Percentiles rank a stretch among this genome's conserved stretches.
phyloP scores from a whole-genome alignment of 2,113 vertebrate genomes.

The Myotis davidii region DNA sequence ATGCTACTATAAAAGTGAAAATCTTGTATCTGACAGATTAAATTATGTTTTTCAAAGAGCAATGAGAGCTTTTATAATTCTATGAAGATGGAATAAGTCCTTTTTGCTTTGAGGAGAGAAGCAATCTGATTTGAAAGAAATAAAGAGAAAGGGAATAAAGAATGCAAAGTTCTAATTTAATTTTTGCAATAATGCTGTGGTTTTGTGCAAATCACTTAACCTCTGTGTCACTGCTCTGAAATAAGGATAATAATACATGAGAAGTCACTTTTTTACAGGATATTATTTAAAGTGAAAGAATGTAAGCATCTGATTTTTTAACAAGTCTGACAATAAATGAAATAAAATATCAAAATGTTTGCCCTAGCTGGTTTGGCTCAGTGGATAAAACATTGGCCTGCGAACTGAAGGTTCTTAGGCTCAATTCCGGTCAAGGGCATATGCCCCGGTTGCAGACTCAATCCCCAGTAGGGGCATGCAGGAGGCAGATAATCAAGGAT shows the following conservation, averaged over 20 bases:
- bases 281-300: neutral
- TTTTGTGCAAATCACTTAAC: neutral
- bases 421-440: no score
- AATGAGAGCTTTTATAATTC: neutral
- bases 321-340: neutral
- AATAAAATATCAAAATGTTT: neutral
- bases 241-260: neutral
- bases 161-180: neutral
- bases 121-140: neutral
- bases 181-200: neutral
- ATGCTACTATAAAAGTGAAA: neutral
- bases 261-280: neutral
- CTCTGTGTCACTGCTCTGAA: neutral
- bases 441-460: no score
- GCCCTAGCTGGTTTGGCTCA: no score
- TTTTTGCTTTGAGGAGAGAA: neutral
- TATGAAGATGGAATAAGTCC: neutral
- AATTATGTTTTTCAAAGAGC: slow-evolving; percentile 5
- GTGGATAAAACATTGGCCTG: no score
- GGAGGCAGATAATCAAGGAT: no score
- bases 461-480: no score
- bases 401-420: no score
- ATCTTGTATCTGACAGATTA: neutral
- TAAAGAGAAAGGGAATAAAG: neutral
- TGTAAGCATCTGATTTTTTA: neutral